These are phyloP conservation scores for Pogonomyrmex californicus DNA, from an alignment of 1,140 invertebrate genomes.

Conservation along the genomic window DNA sequence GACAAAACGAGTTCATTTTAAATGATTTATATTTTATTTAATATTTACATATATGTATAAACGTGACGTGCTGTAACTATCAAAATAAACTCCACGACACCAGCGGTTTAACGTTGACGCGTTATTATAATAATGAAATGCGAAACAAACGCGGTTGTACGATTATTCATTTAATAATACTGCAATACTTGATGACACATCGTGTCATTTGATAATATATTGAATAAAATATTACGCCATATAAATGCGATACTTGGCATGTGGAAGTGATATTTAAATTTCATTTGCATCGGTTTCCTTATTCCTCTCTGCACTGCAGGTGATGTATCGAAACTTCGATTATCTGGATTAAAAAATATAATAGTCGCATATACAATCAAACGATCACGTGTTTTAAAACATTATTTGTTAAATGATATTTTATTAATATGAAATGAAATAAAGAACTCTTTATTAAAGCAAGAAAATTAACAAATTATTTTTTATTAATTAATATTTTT, in stretches of 20 bases:
- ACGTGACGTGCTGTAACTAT: not conserved
- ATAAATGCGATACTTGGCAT: constrained; percentile 7
- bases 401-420: constrained; percentile 20
- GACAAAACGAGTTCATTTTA: constrained; percentile 3
- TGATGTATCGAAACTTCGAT: constrained; percentile 25
- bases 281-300: not conserved
- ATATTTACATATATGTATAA: not conserved
- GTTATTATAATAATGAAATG: constrained; percentile 57
- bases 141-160: constrained; percentile 36
- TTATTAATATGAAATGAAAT: constrained; percentile 7
- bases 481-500: not conserved
- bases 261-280: constrained; percentile 40
- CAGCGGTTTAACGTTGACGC: constrained; percentile 28
- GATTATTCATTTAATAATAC: constrained; percentile 57
- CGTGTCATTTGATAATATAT: constrained; percentile 40
- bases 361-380: not conserved
- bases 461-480: not conserved
- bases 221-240: constrained; percentile 28
- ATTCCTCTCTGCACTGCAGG: not conserved
- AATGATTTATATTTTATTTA: constrained; percentile 4
- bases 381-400: not conserved
- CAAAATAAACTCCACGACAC: not conserved
- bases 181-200: constrained; percentile 45
- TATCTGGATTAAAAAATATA: not conserved
- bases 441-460: not conserved